Conservation (phyloP, 2,888 invertebrate species). For the Papilio elwesi region DNA sequence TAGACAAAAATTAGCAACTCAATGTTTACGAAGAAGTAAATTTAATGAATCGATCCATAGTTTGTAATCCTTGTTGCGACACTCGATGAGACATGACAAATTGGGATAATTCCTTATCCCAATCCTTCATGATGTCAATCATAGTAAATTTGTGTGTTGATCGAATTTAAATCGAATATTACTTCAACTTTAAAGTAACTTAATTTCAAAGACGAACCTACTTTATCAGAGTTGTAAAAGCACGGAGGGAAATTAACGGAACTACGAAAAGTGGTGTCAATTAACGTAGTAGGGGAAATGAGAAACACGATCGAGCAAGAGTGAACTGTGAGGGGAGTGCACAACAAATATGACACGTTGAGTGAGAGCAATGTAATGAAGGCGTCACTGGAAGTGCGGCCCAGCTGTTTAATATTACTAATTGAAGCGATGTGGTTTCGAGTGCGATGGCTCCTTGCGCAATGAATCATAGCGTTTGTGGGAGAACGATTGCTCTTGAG, state of each 20-base stretch:
- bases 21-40: slow-evolving; percentile 39
- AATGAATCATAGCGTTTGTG: slow-evolving; percentile 40
- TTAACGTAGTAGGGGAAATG: slow-evolving; percentile 65
- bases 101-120: too few species aligned
- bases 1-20: slow-evolving; percentile 46
- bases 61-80: neutral
- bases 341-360: slow-evolving; percentile 75
- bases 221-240: neutral
- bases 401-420: slow-evolving; percentile 73
- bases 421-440: slow-evolving; percentile 65
- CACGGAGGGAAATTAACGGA: slow-evolving; percentile 60
- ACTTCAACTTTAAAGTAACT: neutral
- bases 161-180: neutral
- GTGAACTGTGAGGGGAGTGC: slow-evolving; percentile 58
- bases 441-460: slow-evolving; percentile 32
- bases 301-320: slow-evolving; percentile 58
- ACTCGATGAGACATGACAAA: too few species aligned
- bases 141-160: neutral
- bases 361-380: slow-evolving; percentile 72
- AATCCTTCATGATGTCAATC: too few species aligned
- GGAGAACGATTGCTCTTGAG: slow-evolving; percentile 18
- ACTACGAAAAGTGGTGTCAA: slow-evolving; percentile 69
- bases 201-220: neutral
- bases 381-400: slow-evolving; percentile 70
- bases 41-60: slow-evolving; percentile 6